These are phyloP conservation scores for Zoanthus gigantus DNA, from an alignment of 92 coral and sea anemone genomes.

Conservation along the genomic window DNA sequence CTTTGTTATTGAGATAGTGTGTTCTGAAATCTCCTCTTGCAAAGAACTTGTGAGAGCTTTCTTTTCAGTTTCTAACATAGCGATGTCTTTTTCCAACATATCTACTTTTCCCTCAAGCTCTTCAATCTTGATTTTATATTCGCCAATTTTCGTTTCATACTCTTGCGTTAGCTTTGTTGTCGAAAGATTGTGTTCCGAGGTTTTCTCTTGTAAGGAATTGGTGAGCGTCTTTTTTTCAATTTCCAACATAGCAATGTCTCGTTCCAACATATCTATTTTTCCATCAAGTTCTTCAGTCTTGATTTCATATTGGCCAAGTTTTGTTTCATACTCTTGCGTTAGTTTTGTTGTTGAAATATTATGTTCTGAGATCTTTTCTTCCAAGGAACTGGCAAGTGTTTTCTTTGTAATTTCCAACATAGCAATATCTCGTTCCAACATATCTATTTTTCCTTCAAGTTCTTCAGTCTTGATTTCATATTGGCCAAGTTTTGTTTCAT, in stretches of 20 bases:
- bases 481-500: neutral
- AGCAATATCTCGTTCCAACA: neutral
- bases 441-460: neutral
- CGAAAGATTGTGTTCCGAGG: neutral
- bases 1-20: neutral
- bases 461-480: neutral
- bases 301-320: neutral
- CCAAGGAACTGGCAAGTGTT: too few relatives aligned
- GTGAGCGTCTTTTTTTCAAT: neutral
- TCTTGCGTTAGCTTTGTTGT: neutral
- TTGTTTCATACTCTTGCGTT: neutral
- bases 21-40: too few relatives aligned
- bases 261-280: neutral
- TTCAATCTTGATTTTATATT: neutral
- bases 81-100: neutral
- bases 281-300: neutral
- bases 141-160: conserved; percentile 1
- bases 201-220: too few relatives aligned
- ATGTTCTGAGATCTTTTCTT: neutral
- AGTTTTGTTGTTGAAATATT: neutral
- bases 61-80: neutral
- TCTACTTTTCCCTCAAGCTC: neutral
- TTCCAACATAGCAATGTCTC: neutral
- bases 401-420: neutral
- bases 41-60: too few relatives aligned